Evolutionary conservation across 2,797 vertebrate genomes (phyloP), one percentile per base, ranked within the genome.

Genomic region (Masticophis lateralis): DNA sequence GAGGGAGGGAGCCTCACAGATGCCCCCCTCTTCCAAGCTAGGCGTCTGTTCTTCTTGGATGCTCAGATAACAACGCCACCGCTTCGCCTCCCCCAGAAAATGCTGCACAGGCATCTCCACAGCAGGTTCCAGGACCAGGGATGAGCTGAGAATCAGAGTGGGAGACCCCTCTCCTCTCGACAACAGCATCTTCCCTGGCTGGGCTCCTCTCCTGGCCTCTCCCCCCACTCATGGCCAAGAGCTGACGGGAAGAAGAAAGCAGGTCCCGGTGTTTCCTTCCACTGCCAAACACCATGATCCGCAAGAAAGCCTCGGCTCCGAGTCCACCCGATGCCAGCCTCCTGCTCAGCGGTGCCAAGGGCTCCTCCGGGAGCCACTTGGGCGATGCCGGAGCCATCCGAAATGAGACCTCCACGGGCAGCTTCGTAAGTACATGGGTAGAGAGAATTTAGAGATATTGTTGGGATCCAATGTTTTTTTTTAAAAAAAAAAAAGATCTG

Each of bases 271-370:
- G 5, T n/a, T 20, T 18, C 69, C 69, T 20, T 20, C 51, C 3
- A 13, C 55, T 1, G 27, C 28, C 20, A 92, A 89, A 20, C 90
- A 27, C 59, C 93, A 98, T 98, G 98, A 92, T 97, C 95, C 98
- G 97, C 96, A 98, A 96, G 93, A 96, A 95, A 92, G 95, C 97
- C 86, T 96, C 96, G 0, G 98, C 97, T 94, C 93, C 92, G 94
- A 47, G n/a, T 86, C 97, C 96, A 90, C 96, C 95, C 47, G 98
- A 98, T 96, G 96, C 97, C 60, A 97, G 98, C 92, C 97, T 98
- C 91, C 97, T 98, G 27, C 96, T 98, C 94, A 97, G 98, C 92
- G 93, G 98, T 94, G 97, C 97, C 0, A 69, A 53, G 25, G 55
- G 93, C 90, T 94, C 92, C 91, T 94, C 95, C 28, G 94, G 94